A percentile compares a stretch with the other conserved stretches of the same genome.
phyloP scores from a whole-genome alignment of 2,888 invertebrate genomes.

The Pterobdella sp. region DNA sequence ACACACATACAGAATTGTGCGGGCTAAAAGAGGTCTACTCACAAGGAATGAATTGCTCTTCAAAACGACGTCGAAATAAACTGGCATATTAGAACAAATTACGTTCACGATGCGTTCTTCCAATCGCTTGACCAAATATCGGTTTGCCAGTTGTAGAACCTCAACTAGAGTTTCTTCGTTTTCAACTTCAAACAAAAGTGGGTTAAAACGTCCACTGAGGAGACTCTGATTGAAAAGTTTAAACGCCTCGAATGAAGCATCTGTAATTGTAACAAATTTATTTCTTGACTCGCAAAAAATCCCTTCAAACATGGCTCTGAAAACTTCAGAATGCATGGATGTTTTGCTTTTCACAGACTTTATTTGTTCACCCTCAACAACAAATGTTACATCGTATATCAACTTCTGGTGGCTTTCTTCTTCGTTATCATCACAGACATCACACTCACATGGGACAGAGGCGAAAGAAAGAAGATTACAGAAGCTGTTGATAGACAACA shows the following conservation, averaged over 20 bases:
- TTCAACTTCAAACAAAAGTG: background rate
- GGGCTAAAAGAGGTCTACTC: background rate
- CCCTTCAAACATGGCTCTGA: slow-evolving; percentile 14
- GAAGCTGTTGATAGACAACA: background rate
- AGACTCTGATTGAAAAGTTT: background rate
- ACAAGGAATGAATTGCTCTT: background rate
- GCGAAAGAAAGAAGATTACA: background rate
- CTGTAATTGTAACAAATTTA: background rate
- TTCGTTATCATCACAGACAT: no score
- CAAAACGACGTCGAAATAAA: background rate
- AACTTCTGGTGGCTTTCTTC: background rate
- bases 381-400: background rate
- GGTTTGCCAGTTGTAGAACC: background rate
- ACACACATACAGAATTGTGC: background rate
- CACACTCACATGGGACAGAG: slow-evolving; percentile 5
- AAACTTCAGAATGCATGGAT: background rate
- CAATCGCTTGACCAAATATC: background rate
- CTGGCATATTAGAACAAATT: background rate
- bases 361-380: background rate
- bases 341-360: background rate
- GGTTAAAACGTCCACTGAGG: slow-evolving; percentile 1
- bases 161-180: background rate
- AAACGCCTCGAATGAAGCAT: background rate
- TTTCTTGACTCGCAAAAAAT: background rate
- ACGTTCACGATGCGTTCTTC: background rate